These are phyloP conservation scores for Endomychus coccineus DNA, from an alignment of 2,888 invertebrate genomes.

Conservation along the genomic window DNA sequence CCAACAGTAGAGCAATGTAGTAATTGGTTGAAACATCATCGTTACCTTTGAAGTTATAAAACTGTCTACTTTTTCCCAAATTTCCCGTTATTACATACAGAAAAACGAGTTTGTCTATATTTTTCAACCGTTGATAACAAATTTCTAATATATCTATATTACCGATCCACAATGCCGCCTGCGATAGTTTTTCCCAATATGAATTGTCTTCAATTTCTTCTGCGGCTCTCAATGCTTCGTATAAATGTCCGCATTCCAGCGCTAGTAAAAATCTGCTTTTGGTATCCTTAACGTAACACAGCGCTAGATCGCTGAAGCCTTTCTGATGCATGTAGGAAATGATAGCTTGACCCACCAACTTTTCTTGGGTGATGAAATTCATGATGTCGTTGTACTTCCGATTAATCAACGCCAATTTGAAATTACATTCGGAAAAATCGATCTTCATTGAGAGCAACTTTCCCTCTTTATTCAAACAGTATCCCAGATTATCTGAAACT, in stretches of 20 bases:
- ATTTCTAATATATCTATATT: conserved; percentile 89
- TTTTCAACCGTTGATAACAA: conserved; percentile 95
- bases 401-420: conserved; percentile 87
- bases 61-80: too few relatives aligned
- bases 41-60: too few relatives aligned
- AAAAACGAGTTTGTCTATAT: conserved; percentile 93
- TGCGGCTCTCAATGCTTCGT: conserved; percentile 88
- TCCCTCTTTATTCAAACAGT: conserved; percentile 82
- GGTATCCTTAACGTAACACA: conserved; percentile 95
- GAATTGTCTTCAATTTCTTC: conserved; percentile 80
- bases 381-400: conserved; percentile 82
- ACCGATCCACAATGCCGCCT: conserved; percentile 80
- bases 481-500: conserved; percentile 76
- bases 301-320: conserved; percentile 92
- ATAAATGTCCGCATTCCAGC: conserved; percentile 90
- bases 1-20: conserved; percentile 75
- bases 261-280: conserved; percentile 87
- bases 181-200: conserved; percentile 87
- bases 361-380: conserved; percentile 89
- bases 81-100: conserved; percentile 95
- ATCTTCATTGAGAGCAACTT: conserved; percentile 77
- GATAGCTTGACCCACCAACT: conserved; percentile 91
- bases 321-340: conserved; percentile 95
- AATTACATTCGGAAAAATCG: conserved; percentile 91
- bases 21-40: conserved; percentile 90